These are phyloP conservation scores for Tetragonula carbonaria DNA, from an alignment of 2,888 invertebrate species.

Conservation along the genomic window DNA sequence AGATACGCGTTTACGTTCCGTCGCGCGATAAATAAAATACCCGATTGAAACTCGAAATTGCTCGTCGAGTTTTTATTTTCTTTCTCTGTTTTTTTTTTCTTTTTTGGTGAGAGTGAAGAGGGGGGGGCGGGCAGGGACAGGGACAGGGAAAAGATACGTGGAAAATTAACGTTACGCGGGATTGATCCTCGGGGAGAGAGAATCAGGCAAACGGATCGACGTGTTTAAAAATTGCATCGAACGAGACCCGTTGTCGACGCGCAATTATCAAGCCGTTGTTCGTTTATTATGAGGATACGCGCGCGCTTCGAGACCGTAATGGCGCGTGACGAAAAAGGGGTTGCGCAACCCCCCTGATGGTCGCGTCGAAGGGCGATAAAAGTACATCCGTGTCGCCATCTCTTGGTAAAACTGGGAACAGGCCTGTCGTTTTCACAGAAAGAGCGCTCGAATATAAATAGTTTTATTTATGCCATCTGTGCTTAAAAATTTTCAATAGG, in stretches of 20 bases:
- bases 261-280: slow-evolving; percentile 38
- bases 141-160: slow-evolving; percentile 1
- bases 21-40: slow-evolving; percentile 16
- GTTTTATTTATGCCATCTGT: slow-evolving; percentile 47
- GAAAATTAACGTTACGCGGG: not conserved
- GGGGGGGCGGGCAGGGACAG: too few species aligned
- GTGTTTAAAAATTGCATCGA: slow-evolving; percentile 31
- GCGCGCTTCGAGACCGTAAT: slow-evolving; percentile 52
- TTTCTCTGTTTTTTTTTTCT: not conserved
- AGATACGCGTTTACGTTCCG: slow-evolving; percentile 19
- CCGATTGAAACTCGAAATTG: not conserved
- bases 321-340: slow-evolving; percentile 64
- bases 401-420: slow-evolving; percentile 73
- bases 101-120: not conserved
- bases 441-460: slow-evolving; percentile 55
- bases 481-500: slow-evolving; percentile 32
- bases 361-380: slow-evolving; percentile 54
- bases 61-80: not conserved
- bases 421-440: slow-evolving; percentile 54
- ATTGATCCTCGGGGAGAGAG: not conserved
- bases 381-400: slow-evolving; percentile 78
- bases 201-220: slow-evolving; percentile 2
- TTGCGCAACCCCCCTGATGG: slow-evolving; percentile 41
- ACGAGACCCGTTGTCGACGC: slow-evolving; percentile 14
- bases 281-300: slow-evolving; percentile 50